These are phyloP conservation scores for Melanotus villosus DNA, from an alignment of 2,888 invertebrate genomes.

Conservation along the genomic window DNA sequence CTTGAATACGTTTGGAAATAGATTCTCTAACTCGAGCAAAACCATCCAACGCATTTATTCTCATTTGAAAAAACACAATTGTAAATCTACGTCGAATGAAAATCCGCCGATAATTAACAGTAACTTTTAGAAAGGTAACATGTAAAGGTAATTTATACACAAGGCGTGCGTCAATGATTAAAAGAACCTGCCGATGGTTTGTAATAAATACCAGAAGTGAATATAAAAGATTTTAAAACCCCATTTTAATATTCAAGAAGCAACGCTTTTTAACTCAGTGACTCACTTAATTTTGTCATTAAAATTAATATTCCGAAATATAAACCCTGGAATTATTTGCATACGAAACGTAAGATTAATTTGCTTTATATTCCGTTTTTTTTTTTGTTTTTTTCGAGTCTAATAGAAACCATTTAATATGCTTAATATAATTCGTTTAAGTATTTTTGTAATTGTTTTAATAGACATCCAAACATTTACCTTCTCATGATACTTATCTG, in stretches of 20 bases:
- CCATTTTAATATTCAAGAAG: constrained; percentile 48
- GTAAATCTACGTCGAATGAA: constrained; percentile 2
- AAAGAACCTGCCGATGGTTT: constrained; percentile 47
- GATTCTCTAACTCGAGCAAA: constrained; percentile 48
- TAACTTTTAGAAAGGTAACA: neutral
- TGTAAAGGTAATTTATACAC: constrained; percentile 46
- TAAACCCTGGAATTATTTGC: constrained; percentile 5
- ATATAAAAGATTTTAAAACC: constrained; percentile 29
- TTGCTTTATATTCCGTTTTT: too few relatives aligned
- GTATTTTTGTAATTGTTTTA: neutral
- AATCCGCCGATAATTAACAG: neutral
- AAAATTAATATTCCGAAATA: constrained; percentile 50
- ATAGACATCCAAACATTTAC: constrained; percentile 1
- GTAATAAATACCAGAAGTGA: constrained; percentile 30
- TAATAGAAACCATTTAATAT: too few relatives aligned
- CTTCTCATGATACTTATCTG: neutral
- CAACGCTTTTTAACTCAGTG: constrained; percentile 48
- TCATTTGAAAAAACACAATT: constrained; percentile 1
- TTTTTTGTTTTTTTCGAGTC: too few relatives aligned
- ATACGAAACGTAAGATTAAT: constrained; percentile 1
- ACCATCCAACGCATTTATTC: constrained; percentile 6
- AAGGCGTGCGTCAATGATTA: constrained; percentile 47
- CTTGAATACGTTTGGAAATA: constrained; percentile 64
- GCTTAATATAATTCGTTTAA: neutral
- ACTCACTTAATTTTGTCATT: constrained; percentile 54